Base-by-base conservation (phyloP, 2,888 invertebrate genomes). In the Geotrupes spiniger region DNA sequence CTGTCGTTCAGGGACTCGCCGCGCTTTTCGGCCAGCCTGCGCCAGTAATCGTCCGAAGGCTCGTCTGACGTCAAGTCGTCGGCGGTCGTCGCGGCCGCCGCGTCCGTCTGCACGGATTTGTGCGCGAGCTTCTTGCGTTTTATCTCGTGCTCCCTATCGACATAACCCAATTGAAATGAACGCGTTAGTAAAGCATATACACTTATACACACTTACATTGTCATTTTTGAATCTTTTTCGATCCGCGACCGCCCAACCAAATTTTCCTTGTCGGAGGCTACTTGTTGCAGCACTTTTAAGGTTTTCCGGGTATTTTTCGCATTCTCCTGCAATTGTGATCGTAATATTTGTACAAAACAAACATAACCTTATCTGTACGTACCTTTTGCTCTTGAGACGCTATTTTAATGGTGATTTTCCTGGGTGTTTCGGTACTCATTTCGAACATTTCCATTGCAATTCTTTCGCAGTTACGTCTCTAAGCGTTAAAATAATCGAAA, bases 41-140 rank as follows among this genome's bases (percentile, higher is more conserved):
- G 76, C 87, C 89, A 91, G 66, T 90, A 91, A 53, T 81, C 80
- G 63, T 84, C 83, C 47, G 87, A 83, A 2, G 89, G 84, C 44
- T 51, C 69, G 47, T 82, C 81, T 31, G 82, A 81, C 1, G 84
- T 88, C 26, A 90, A 75, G 67, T 90, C 89, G 57, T 83, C 81
- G 6, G 73, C 78, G 38, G 82, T 80, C 27, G 88, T 78, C 61
- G 77, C 75, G 39, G 72, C 70, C 41, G 76, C 75, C 37, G 77
- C 73, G 48, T 77, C 78, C 1, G 82, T 82, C 72, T 85, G 85
- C n/a, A 80, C 77, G 57, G 75, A 75, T 62, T 82, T 86, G 61
- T 80, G 76, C 56, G 70, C 77, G 49, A 73, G 59, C 60, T 77
- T 78, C 65, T 76, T 80, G 52, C 36, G 72, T 69, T 55, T 73